Evolutionary conservation across 2,888 invertebrate genomes (phyloP), one percentile per base, ranked within the genome.

Genomic region (Drosophila kambysellisi): DNA sequence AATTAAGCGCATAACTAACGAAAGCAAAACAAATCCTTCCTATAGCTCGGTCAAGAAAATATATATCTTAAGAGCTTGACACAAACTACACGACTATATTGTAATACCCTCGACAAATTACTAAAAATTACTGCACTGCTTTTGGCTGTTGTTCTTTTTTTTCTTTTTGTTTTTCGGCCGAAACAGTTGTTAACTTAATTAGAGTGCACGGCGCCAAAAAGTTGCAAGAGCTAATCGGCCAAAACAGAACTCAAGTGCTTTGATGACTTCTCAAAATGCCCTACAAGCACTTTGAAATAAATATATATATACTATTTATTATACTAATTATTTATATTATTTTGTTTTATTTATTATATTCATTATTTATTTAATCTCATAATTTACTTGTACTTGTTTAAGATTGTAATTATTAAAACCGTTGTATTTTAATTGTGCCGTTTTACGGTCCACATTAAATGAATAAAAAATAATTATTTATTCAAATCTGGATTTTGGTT

Each of bases 161-260:
- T 41, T 41, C 9, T 9, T 41, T 43, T 43, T 12, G 6, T 7
- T 46, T 12, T 63, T 64, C 20, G 74, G 57, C 51, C 58, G 68
- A 72, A 80, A 79, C 84, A 73, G 77, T 86, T 86, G 84, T 82
- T 87, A 88, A 84, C 81, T 82, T 88, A 87, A 84, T 88, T 88
- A 86, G 81, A 86, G 82, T 74, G 76, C 60, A 74, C 62, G 53
- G 77, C 62, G 48, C 61, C 61, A 76, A 75, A 4, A 74, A 64
- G 75, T 59, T 74, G 78, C 69, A 53, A 63, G 65, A 70, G 74
- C 52, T 68, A 75, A 74, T 52, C 66, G 70, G 39, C 51, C 51
- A 67, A 65, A 12, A 17, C 33, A 6, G 29, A 58, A 48, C 67
- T 71, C 61, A 20, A 35, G 60, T 25, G 20, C 32, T 39, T 3